phyloP scores from a whole-genome alignment of 2,113 vertebrate species.

The Conger conger region DNA sequence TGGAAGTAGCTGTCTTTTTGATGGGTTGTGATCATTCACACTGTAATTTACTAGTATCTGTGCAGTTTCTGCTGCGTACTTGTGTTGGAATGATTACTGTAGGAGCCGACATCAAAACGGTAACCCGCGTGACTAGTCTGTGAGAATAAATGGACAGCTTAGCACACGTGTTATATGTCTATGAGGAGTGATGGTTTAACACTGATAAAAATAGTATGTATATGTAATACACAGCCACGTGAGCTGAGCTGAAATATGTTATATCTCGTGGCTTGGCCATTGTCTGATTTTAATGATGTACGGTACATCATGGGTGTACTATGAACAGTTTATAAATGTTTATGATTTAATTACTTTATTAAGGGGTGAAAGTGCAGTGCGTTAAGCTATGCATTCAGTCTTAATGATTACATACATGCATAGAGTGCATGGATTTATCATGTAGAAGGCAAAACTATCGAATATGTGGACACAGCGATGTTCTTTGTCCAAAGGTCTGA shows the following conservation, averaged over 20 bases:
- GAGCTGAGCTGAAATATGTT: not conserved
- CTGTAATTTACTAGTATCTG: not conserved
- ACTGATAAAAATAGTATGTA: not conserved
- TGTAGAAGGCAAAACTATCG: not conserved
- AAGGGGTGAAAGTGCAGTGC: not conserved
- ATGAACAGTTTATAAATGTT: constrained; percentile 17
- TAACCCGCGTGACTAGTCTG: not conserved
- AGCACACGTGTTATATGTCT: not conserved
- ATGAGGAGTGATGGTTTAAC: not conserved
- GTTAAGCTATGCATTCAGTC: not conserved
- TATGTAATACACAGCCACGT: not conserved
- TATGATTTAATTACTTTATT: constrained; percentile 13
- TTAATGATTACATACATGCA: not conserved
- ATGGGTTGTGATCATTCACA: not conserved
- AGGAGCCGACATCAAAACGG: not conserved
- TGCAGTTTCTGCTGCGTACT: not conserved
- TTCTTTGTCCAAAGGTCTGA: not conserved
- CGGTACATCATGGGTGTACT: constrained; percentile 2
- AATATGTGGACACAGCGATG: not conserved
- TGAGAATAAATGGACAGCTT: not conserved
- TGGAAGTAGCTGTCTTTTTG: not conserved
- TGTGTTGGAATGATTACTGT: not conserved
- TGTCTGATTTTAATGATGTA: not conserved
- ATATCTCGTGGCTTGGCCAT: not conserved
- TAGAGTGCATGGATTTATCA: not conserved